Base-by-base conservation (phyloP, 2,888 invertebrate species). In the Eristalinus sepulchralis region DNA sequence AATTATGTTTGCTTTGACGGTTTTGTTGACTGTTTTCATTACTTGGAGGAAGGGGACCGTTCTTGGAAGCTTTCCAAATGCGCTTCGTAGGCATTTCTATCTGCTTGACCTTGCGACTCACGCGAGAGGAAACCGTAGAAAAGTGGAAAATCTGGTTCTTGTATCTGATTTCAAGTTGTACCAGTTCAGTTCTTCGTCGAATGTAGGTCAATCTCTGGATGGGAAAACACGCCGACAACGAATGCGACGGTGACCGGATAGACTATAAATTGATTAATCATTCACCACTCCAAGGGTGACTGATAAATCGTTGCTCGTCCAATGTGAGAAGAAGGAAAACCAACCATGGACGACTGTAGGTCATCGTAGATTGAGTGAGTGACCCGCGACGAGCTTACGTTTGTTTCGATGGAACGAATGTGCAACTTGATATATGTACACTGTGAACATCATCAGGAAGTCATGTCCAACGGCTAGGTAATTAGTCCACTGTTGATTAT, bases 401-500 rank as follows among this genome's bases (percentile, higher is more conserved):
- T n/a, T 39, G 36, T 4, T n/a, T n/a, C 39, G n/a, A 39, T 39
- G 13, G 10, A 47, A 6, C 4, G 47, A 1, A 17, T 17, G 17
- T 17, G 47, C 47, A 47, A 47, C 17, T 47, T 17, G 47, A 47
- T 47, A 47, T 47, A n/a, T n/a, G n/a, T n/a, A 13, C 39, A 39
- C 39, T 0, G 4, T 6, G 39, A 4, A 39, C 47, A 47, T 17
- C 47, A 47, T 47, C 47, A 68, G 75, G 75, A 81, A 81, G 75
- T 63, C 27, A 63, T 70, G 63, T 75, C 36, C 73, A 63, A 55
- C 33, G 55, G 55, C 31, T 63, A 22, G 17, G 55, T 68, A 73
- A 80, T 80, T 73, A 67, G 72, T 60, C 31, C 60, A 53, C 60
- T 75, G 67, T 78, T 73, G 72, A 67, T 60, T 62, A 67, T 53